Evolutionary conservation across 2,113 vertebrate species (phyloP).

Genomic region (Sakesphorus luctuosus): DNA sequence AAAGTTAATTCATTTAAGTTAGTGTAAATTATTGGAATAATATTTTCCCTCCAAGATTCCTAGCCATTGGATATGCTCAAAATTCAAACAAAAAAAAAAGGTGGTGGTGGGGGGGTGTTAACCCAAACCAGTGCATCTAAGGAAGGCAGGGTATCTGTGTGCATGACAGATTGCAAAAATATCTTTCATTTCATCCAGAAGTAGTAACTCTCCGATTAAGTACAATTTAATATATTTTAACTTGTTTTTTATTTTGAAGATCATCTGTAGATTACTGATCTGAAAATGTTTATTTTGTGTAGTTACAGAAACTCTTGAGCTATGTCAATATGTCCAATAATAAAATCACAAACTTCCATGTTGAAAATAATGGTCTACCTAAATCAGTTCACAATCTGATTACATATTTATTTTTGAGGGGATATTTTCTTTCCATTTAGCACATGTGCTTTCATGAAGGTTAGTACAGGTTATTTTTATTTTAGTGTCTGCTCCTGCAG

Average conservation of each 20-base stretch:
- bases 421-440: not conserved
- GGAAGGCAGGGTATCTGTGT: not conserved
- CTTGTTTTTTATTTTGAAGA: not conserved
- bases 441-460: not conserved
- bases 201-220: not conserved
- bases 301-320: not conserved
- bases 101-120: too few relatives aligned
- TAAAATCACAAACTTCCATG: not conserved
- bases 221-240: not conserved
- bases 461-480: not conserved
- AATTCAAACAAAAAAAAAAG: not conserved
- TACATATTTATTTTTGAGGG: not conserved
- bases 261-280: not conserved
- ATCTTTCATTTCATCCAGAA: not conserved
- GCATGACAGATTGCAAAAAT: not conserved
- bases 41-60: not conserved
- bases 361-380: not conserved
- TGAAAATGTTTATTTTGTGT: not conserved
- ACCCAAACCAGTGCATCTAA: not conserved
- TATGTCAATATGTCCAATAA: rapidly evolving
- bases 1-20: not conserved
- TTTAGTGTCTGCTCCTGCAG: not conserved
- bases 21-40: not conserved
- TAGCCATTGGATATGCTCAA: not conserved
- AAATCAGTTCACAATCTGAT: not conserved